Evolutionary conservation across 2,888 invertebrate species (phyloP), one percentile per base, ranked within the genome.

Genomic region (Tipula lateralis): DNA sequence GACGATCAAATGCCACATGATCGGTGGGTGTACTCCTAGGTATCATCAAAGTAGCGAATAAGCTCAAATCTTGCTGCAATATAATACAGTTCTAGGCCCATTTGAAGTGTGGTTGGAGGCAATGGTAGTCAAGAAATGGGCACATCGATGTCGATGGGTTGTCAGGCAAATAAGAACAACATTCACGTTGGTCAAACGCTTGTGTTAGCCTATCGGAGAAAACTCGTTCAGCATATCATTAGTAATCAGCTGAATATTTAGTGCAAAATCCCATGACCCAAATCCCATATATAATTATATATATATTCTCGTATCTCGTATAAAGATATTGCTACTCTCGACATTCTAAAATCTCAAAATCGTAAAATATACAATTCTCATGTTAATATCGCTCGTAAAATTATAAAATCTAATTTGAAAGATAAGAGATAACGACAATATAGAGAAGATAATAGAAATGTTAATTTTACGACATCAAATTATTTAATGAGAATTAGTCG

Each of bases 361-460:
- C 66, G 66, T 66, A 66, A 66, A 66, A 66, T 66, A 66, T 66
- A 24, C 24, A 66, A 66, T 66, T 66, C 66, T 12, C 66, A 66
- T 66, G 66, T 66, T 66, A 66, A 66, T 66, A 2, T 9, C 19
- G 66, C 1, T 66, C 66, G 66, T 66, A 66, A 66, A 66, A 66
- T 66, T 66, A 66, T 66, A 24, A 66, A 66, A 66, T 66, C 24
- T 66, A 66, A 66, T 66, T 66, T 66, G 24, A 66, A 66, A 66
- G 66, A 66, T 66, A 66, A 66, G 16, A 66, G 66, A 66, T 66
- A 66, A 66, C 44, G 24, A 24, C 12, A 16, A 50, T 19, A 66
- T 24, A 66, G 19, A 19, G 9, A 66, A 66, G 66, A 66, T 66
- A 66, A 66, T 66, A 66, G 66, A 66, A 24, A 66, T 24, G 24